phyloP scores from a whole-genome alignment of 2,113 vertebrate genomes.

The Rutilus rutilus region DNA sequence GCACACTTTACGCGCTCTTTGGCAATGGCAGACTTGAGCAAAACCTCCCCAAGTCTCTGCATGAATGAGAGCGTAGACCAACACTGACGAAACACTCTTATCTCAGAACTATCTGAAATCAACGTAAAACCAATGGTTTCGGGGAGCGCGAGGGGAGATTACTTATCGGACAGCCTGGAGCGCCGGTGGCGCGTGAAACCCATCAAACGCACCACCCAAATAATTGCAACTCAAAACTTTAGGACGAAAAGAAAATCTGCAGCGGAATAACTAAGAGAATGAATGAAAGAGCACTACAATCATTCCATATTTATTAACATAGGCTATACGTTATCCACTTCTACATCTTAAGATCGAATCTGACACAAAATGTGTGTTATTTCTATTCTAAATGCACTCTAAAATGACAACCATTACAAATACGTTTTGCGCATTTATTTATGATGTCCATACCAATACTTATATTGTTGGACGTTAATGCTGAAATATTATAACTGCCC shows the following conservation, averaged over 20 bases:
- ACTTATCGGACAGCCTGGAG: conserved; percentile 71
- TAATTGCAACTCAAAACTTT: not conserved
- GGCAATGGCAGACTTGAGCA: conserved; percentile 14
- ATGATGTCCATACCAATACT: not conserved
- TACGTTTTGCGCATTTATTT: not conserved
- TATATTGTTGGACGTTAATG: not conserved
- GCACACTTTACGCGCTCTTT: not conserved
- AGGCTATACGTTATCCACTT: too few species aligned
- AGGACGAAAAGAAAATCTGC: not conserved
- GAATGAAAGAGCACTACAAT: not conserved
- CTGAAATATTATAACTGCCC: not conserved
- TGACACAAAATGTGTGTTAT: too few species aligned
- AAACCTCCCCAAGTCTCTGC: not conserved
- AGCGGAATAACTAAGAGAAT: not conserved
- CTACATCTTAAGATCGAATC: not conserved
- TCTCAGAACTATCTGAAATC: conserved; percentile 7
- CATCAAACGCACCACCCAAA: conserved; percentile 7
- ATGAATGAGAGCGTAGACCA: not conserved
- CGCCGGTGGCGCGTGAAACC: conserved; percentile 28
- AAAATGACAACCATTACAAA: not conserved
- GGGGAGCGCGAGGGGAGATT: conserved; percentile 44
- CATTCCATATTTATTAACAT: not conserved
- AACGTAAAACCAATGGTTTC: conserved; percentile 13
- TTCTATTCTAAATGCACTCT: not conserved
- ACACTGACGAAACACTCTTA: conserved; percentile 28